phyloP scores from a whole-genome alignment of 1,140 invertebrate species.

The Steinernema feltiae region DNA sequence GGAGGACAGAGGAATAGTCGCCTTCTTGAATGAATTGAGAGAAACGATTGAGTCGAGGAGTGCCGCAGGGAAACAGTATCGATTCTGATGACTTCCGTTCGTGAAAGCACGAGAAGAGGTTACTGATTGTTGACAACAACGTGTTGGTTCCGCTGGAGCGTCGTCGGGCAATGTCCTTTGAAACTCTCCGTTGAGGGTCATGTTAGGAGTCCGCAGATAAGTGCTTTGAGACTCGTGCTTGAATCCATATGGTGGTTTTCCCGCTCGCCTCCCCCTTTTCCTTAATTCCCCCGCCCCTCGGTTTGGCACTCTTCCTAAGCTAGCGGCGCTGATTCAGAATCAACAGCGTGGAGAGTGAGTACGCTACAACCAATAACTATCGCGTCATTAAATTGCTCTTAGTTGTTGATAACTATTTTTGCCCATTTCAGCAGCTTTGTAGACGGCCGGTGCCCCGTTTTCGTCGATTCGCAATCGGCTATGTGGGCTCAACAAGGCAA shows the following conservation, averaged over 20 bases:
- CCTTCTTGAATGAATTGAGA: constrained; percentile 1
- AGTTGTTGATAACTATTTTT: background rate
- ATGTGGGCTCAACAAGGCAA: constrained; percentile 10
- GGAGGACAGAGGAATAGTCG: background rate
- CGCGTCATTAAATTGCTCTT: background rate
- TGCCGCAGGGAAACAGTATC: background rate
- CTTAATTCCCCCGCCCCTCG: background rate
- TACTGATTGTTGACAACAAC: background rate
- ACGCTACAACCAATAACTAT: background rate
- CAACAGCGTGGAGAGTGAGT: background rate
- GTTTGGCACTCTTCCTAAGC: no score
- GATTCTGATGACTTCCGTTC: background rate
- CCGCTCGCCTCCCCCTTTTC: background rate
- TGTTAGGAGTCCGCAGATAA: background rate
- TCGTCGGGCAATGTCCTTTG: background rate
- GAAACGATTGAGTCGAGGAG: background rate
- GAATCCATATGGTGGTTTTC: background rate
- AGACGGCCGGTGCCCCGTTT: background rate
- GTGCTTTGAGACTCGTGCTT: background rate
- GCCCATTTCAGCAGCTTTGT: background rate
- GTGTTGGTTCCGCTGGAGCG: background rate
- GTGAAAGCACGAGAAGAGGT: background rate
- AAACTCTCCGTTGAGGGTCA: background rate
- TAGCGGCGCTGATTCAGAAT: background rate
- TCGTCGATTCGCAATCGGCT: constrained; percentile 1